Base-by-base conservation (phyloP, 2,888 invertebrate species). In the Anaspis maculata region DNA sequence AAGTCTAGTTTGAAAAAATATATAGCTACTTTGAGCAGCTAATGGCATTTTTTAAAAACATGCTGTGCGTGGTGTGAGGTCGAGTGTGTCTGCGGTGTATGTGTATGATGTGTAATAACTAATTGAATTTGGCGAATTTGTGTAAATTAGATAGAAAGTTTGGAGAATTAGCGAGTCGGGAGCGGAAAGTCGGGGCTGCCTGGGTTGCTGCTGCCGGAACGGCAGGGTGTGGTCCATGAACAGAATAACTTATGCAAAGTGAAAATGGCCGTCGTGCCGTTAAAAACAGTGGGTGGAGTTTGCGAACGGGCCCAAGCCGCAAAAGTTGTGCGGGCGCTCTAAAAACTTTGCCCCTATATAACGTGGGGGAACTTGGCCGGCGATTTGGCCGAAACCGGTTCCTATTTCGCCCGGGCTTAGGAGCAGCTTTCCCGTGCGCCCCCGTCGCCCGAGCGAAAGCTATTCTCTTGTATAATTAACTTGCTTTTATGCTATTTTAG, bases 281-380 rank as follows among this genome's bases (percentile, higher is more conserved):
- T 61, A 62, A 64, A 65, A 64, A 59, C 60, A 56, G 61, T 59
- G 60, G 64, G 62, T 61, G 63, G 63, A 62, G 61, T 58, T 56
- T 54, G 59, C 48, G 51, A 51, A 39, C 52, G 61, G 60, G 57
- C 52, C 59, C 53, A 60, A 61, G 62, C 64, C 62, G 51, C 64
- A 65, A 63, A 64, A 64, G 63, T 64, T 64, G 62, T 62, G 60
- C 59, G 61, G 61, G 57, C 58, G 54, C 59, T 60, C 60, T 56
- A 61, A 65, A 65, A 65, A 63, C 62, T 64, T 62, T 53, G 52
- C 57, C 57, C 54, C 54, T 50, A 4, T 5, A 6, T 19, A 9
- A 9, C 9, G 44, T 37, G 46, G 50, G 32, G 51, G 48, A 51
- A 37, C 42, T 37, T 46, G 36, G 45, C 46, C 45, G 13, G 16